A percentile compares a stretch with the other conserved stretches of the same genome.
phyloP scores from a whole-genome alignment of 1,140 invertebrate species.

The Heliconius nattereri region DNA sequence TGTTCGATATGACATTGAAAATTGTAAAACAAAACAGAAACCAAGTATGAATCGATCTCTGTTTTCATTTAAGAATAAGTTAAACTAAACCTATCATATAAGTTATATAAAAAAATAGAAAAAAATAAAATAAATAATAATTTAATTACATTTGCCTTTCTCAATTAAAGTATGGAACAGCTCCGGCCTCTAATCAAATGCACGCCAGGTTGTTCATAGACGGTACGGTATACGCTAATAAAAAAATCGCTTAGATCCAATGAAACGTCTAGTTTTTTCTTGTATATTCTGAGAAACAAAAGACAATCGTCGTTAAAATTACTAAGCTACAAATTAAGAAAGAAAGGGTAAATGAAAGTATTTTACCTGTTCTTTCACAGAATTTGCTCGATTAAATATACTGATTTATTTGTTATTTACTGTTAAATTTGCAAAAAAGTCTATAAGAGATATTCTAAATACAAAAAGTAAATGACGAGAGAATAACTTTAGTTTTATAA shows the following conservation, averaged over 20 bases:
- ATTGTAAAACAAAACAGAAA: too few species aligned
- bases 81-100: too few species aligned
- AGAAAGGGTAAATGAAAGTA: not conserved
- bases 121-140: not conserved
- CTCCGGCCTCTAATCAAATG: slow-evolving; percentile 24
- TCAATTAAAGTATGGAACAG: slow-evolving; percentile 25
- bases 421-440: too few species aligned
- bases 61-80: too few species aligned
- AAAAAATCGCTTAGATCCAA: slow-evolving; percentile 16
- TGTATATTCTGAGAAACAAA: slow-evolving; percentile 14
- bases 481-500: not conserved
- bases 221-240: slow-evolving; percentile 22
- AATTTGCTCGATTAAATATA: not conserved
- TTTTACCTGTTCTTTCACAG: not conserved
- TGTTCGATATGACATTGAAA: not conserved
- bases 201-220: slow-evolving; percentile 24
- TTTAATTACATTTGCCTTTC: slow-evolving; percentile 18
- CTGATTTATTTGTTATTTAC: not conserved
- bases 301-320: not conserved
- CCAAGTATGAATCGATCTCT: too few species aligned
- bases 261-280: slow-evolving; percentile 28
- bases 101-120: not conserved
- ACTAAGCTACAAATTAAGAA: not conserved
- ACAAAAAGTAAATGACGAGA: not conserved
- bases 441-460: not conserved